phyloP scores from a whole-genome alignment of 2,797 vertebrate species.

The Sternotherus odoratus region DNA sequence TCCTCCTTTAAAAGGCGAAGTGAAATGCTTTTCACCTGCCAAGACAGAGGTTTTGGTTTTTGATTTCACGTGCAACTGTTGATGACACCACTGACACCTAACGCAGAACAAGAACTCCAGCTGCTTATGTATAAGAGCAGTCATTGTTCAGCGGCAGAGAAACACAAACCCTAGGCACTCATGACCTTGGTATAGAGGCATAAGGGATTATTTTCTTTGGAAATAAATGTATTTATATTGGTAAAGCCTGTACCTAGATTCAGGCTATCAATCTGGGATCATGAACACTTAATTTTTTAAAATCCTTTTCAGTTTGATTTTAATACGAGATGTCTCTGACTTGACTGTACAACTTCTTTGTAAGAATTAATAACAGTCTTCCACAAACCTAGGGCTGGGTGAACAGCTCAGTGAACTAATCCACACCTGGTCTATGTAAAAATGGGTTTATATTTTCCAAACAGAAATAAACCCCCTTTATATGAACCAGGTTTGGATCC shows the following conservation, averaged over 20 bases:
- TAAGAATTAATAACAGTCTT: slow-evolving; percentile 78
- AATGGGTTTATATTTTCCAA: slow-evolving; percentile 79
- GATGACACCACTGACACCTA: neutral
- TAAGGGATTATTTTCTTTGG: slow-evolving; percentile 61
- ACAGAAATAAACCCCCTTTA: slow-evolving; percentile 78
- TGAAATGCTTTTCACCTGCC: neutral
- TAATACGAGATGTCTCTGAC: slow-evolving; percentile 74
- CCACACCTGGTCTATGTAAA: slow-evolving; percentile 80
- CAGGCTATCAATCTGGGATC: slow-evolving; percentile 76
- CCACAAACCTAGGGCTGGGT: slow-evolving; percentile 68
- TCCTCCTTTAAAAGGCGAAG: neutral
- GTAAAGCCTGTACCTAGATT: slow-evolving; percentile 69
- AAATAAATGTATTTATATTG: slow-evolving; percentile 32
- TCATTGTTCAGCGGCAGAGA: neutral
- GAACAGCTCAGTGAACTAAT: slow-evolving; percentile 78
- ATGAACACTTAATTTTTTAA: slow-evolving; percentile 74
- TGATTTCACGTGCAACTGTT: neutral
- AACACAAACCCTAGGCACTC: slow-evolving; percentile 28
- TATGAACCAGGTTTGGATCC: slow-evolving; percentile 76
- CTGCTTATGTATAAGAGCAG: neutral
- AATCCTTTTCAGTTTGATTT: slow-evolving; percentile 76
- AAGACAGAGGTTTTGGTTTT: neutral
- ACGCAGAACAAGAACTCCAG: neutral
- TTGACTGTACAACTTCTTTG: slow-evolving; percentile 76
- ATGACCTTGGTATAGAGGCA: slow-evolving; percentile 1